These are phyloP conservation scores for Helleia helle DNA, from an alignment of 2,888 invertebrate species.

Conservation along the genomic window DNA sequence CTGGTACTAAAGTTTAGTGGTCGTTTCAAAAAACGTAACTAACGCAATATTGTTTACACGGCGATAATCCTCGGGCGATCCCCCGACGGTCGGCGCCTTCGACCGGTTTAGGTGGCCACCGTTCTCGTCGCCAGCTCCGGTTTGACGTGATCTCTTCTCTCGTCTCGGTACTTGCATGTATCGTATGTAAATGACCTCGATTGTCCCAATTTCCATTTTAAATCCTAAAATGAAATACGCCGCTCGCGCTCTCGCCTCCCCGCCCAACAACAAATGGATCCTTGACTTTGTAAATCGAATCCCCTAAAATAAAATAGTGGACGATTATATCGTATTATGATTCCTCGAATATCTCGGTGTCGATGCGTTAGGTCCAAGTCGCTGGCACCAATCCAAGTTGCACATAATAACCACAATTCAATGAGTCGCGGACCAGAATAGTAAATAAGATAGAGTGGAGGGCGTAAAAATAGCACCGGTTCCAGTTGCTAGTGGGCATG, in stretches of 20 bases:
- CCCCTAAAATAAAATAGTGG: neutral
- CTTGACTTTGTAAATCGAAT: slow-evolving; percentile 15
- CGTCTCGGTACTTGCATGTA: slow-evolving; percentile 56
- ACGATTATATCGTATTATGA: slow-evolving; percentile 35
- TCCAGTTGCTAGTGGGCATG: slow-evolving; percentile 61
- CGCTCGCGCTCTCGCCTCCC: neutral
- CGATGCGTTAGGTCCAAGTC: slow-evolving; percentile 56
- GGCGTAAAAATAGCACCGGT: slow-evolving; percentile 66
- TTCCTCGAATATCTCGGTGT: slow-evolving; percentile 66
- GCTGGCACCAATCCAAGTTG: slow-evolving; percentile 69
- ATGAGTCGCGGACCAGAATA: slow-evolving; percentile 73
- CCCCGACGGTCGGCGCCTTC: slow-evolving; percentile 60
- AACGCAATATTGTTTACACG: slow-evolving; percentile 68
- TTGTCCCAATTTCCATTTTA: slow-evolving; percentile 30
- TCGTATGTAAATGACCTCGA: slow-evolving; percentile 64
- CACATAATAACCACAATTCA: slow-evolving; percentile 75
- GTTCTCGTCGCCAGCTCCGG: slow-evolving; percentile 47
- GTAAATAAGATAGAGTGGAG: slow-evolving; percentile 72
- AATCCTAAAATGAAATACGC: slow-evolving; percentile 8
- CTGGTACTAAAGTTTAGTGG: neutral
- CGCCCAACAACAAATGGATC: slow-evolving; percentile 1
- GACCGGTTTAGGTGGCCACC: slow-evolving; percentile 68
- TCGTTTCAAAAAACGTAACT: slow-evolving; percentile 27
- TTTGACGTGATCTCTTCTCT: slow-evolving; percentile 68
- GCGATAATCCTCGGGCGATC: slow-evolving; percentile 49